Evolutionary conservation across 2,797 vertebrate genomes (phyloP), one percentile per base, ranked within the genome.

Genomic region (Typhlichthys subterraneus): DNA sequence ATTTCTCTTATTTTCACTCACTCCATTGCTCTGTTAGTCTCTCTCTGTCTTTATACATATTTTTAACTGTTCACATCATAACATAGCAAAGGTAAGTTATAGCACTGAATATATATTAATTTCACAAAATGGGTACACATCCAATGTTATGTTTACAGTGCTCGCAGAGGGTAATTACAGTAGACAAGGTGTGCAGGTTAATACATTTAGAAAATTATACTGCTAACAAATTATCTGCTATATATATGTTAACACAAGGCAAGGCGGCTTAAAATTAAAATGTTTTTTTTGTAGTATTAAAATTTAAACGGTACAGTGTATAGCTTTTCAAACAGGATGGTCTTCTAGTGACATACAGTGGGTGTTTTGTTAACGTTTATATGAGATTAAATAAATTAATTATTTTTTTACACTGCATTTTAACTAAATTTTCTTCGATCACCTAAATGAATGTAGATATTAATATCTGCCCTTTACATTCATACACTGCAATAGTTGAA

Each of bases 51-150:
- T 17, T 57, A 38, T 65, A 9, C 50, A 9, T 13, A 60, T 63
- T 17, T 42, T 45, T 64, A 59, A 17, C 50, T 59, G 58, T 66
- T 23, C 54, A 47, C 33, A 48, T 69, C 38, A 68, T 55, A 71
- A 54, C 65, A 62, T 29, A 2, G 52, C 42, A 45, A 57, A 74
- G 65, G 60, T 68, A 75, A 70, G 78, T 57, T 63, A 52, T 70
- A 67, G 63, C 45, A 45, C 79, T 86, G 73, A 69, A 80, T 77
- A 61, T 55, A 52, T 67, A 85, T 51, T 54, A 59, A 47, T 63
- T 75, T 53, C 49, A 51, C 48, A 67, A 77, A 82, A 72, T 29
- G 38, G 53, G 73, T 51, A 79, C 70, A 56, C 69, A 58, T 54
- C 76, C 56, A 73, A 55, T 65, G 53, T 63, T 51, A 73, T 52